Evolutionary conservation across 2,113 vertebrate species (phyloP).

Genomic region (Campylorhamphus procurvoides): DNA sequence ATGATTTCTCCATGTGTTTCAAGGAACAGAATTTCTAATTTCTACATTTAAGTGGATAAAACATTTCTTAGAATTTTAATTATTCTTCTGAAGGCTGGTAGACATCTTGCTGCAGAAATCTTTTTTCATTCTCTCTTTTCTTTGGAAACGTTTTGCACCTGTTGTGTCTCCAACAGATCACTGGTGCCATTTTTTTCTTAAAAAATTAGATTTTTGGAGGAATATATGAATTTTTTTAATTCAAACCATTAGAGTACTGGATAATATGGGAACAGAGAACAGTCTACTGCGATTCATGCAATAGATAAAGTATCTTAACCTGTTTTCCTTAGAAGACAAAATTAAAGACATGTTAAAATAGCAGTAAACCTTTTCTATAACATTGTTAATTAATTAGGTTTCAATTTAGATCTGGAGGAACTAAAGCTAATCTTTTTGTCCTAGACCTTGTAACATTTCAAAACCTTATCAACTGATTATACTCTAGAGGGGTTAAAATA

Average conservation of each 20-base stretch:
- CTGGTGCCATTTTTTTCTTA: not conserved
- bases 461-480: slow-evolving; percentile 78
- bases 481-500: slow-evolving; percentile 83
- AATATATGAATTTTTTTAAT: not conserved
- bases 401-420: slow-evolving; percentile 80
- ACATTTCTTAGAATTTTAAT: not conserved
- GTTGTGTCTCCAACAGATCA: not conserved
- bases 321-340: not conserved
- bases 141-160: not conserved
- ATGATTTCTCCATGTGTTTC: not conserved
- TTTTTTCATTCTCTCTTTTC: not conserved
- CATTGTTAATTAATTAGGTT: slow-evolving; percentile 80
- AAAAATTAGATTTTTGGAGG: not conserved
- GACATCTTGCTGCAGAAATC: not conserved
- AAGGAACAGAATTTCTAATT: not conserved
- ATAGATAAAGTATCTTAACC: not conserved
- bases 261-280: not conserved
- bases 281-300: not conserved
- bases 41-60: not conserved
- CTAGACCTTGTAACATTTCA: slow-evolving; percentile 82
- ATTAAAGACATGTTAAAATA: slow-evolving; percentile 61
- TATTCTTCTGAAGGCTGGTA: not conserved
- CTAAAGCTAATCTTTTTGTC: slow-evolving; percentile 86
- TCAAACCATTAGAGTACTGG: not conserved
- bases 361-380: slow-evolving; percentile 65